Base-by-base conservation (phyloP, 2,888 invertebrate genomes). In the Polydrusus pterygomalis region DNA sequence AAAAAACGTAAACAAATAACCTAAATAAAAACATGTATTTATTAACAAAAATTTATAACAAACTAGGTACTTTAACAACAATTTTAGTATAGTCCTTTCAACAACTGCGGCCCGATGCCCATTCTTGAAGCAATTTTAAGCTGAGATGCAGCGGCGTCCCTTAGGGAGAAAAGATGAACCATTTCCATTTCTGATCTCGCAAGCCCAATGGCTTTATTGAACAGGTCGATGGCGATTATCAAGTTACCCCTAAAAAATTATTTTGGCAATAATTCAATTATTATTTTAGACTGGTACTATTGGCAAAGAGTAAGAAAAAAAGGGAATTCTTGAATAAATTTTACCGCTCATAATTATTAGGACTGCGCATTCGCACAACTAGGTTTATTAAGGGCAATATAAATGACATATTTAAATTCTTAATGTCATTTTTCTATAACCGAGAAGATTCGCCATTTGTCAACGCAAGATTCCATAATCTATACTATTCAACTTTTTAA, bases 71-170 rank as follows among this genome's bases (percentile, higher is more conserved):
- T 65, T 54, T 17, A 56, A 45, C 34, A 64, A 40, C 20, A 20
- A 18, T 56, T 64, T 77, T 78, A 81, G 8, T 78, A 80, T 15
- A 75, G 77, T 65, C 79, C 80, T 77, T 79, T 82, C 65, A 82
- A 75, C 62, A 82, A 70, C 60, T 82, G 81, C 2, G 82, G 81
- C 34, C 82, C 83, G 25, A 83, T 79, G 7, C 94, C 94, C 88
- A 96, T 90, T 86, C 92, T 93, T 80, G 93, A 91, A 0, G 94
- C 93, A 51, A 96, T 94, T 86, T 93, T 94, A 65, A 95, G 89
- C 88, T 98, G 98, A 34, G 97, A 96, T 80, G 93, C 91, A 10
- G 97, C 97, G 17, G 97, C 97, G 88, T 97, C 95, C 83, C 94
- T 92, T 80, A 98, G 88, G 1, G 97, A 95, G 87, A 94, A 97